phyloP scores from a whole-genome alignment of 2,888 invertebrate genomes.

The Nipponacmea schrenckii region DNA sequence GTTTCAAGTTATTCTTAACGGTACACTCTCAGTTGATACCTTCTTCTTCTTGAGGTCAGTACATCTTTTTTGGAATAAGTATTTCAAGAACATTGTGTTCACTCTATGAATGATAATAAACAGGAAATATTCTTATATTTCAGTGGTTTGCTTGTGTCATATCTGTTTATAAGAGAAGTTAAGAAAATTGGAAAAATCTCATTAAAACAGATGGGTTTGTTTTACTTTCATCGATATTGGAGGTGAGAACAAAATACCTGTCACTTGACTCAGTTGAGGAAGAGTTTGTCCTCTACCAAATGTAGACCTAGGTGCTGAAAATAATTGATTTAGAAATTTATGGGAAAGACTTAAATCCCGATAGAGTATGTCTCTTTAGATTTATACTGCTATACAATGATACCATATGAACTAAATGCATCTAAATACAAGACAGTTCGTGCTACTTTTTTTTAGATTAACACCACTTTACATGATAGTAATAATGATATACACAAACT shows the following conservation, averaged over 20 bases:
- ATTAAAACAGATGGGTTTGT: slow-evolving; percentile 13
- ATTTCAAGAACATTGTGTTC: too few relatives aligned
- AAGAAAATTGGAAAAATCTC: slow-evolving; percentile 13
- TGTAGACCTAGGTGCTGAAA: too few relatives aligned
- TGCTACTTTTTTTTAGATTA: slow-evolving; percentile 42
- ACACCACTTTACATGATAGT: slow-evolving; percentile 54
- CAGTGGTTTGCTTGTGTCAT: slow-evolving; percentile 21
- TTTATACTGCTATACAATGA: too few relatives aligned
- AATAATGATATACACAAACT: slow-evolving; percentile 47
- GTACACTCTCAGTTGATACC: slow-evolving; percentile 33
- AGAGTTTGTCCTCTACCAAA: too few relatives aligned
- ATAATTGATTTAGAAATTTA: too few relatives aligned
- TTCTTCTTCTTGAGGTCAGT: slow-evolving; percentile 33
- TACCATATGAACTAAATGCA: too few relatives aligned
- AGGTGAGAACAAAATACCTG: slow-evolving; percentile 6
- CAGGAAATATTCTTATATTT: not conserved
- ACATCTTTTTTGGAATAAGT: too few relatives aligned
- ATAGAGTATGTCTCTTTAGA: too few relatives aligned
- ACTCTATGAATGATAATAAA: too few relatives aligned
- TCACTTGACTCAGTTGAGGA: not conserved
- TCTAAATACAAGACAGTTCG: too few relatives aligned
- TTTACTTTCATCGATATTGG: slow-evolving; percentile 24
- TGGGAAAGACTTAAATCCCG: too few relatives aligned
- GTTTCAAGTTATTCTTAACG: slow-evolving; percentile 30
- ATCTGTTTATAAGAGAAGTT: slow-evolving; percentile 20